Percentiles rank a stretch among this genome's conserved stretches.
Conservation (phyloP, 2,797 vertebrate genomes). For the Chelon auratus region DNA sequence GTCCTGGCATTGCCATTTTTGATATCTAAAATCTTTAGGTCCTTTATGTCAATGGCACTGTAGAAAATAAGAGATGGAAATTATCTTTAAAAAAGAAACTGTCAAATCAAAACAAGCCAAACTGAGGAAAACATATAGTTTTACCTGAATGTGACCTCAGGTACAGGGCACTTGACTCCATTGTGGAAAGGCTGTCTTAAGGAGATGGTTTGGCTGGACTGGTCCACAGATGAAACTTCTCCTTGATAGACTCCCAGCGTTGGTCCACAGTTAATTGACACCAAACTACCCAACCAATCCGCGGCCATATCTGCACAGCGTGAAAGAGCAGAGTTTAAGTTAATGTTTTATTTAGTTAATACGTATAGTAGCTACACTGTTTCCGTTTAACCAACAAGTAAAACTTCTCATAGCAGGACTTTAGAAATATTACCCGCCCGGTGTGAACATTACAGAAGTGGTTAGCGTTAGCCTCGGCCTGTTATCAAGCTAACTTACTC, state of each 20-base stretch:
- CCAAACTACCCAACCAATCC: conserved; percentile 96
- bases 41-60: conserved; percentile 97
- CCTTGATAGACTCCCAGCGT: conserved; percentile 97
- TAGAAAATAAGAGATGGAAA: neutral
- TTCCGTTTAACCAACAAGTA: accelerated
- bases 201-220: conserved; percentile 96
- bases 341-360: accelerated
- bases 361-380: accelerated
- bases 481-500: conserved; percentile 20
- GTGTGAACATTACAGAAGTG: conserved; percentile 4
- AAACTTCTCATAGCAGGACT: neutral
- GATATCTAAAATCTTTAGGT: conserved; percentile 96
- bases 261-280: conserved; percentile 96
- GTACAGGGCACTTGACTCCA: conserved; percentile 95
- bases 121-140: conserved; percentile 5
- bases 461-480: conserved; percentile 52
- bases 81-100: neutral
- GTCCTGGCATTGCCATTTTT: conserved; percentile 71
- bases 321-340: neutral
- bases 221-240: conserved; percentile 94
- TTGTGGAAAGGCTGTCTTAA: conserved; percentile 96
- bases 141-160: conserved; percentile 99
- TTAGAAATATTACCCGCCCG: neutral
- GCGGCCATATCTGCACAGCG: conserved; percentile 86
- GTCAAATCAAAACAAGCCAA: neutral